Evolutionary conservation across 2,888 invertebrate genomes (phyloP), one percentile per base, ranked within the genome.

Genomic region (Xanthorhoe designata): DNA sequence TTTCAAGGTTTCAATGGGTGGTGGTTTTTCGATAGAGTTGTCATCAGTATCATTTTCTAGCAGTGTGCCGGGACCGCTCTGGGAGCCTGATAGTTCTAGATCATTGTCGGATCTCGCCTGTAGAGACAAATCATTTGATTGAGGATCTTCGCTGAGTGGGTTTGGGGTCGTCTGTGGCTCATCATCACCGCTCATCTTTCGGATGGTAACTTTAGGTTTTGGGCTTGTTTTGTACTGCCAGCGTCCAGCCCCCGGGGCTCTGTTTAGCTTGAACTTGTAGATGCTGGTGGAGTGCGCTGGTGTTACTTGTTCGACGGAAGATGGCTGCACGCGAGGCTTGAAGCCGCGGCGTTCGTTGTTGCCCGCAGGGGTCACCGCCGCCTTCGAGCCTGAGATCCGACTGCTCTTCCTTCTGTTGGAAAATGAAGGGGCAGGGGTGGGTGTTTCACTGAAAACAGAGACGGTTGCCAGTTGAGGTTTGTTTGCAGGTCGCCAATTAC

Each of bases 211-310:
- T 84, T 97, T 95, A 3, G 98, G 98, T 85, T 97, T 98, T 0
- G 97, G 96, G 24, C 97, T 97, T 9, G 98, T 97, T 90, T 97
- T 98, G 87, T 98, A 98, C 78, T 97, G 97, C 98, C 98, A 98
- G 75, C 98, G 95, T 60, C 98, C 97, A 52, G 96, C 96, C 4
- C 97, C 97, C 55, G 96, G 97, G 13, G 97, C 94, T 53, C 97
- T 94, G 80, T 97, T 97, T 51, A 98, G 89, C 85, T 97, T 98
- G 78, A 97, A 96, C 88, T 97, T 97, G 82, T 96, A 97, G 66
- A 96, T 90, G 72, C 96, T 95, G 47, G 95, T 95, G 5, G 95
- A 93, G 19, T 93, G 84, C 59, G 90, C 78, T 52, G 93, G 87
- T 9, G 91, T 84, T 24, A 87, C 89, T 79, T 94, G 91, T 73